phyloP scores from a whole-genome alignment of 2,888 invertebrate species.

The Agrotis exclamationis region DNA sequence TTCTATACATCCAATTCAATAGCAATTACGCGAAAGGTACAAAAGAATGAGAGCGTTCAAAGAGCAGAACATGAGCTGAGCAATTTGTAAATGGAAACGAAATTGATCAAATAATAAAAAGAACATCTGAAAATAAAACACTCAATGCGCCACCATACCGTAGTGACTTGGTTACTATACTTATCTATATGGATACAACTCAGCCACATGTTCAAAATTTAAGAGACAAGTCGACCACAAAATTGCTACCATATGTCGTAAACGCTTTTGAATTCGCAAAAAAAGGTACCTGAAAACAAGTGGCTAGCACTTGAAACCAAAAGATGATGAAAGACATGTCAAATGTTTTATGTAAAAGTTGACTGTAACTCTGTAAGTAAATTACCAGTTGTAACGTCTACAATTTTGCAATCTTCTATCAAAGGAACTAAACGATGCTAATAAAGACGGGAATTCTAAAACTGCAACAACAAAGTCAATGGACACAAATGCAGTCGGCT shows the following conservation, averaged over 20 bases:
- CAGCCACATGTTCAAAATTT: conserved; percentile 74
- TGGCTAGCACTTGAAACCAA: conserved; percentile 60
- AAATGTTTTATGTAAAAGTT: conserved; percentile 9
- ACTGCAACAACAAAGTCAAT: conserved; percentile 50
- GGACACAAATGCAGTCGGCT: conserved; percentile 50
- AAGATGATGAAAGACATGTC: conserved; percentile 22
- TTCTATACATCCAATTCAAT: conserved; percentile 6
- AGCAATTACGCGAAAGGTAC: conserved; percentile 11
- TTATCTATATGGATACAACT: conserved; percentile 35
- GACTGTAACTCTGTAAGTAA: background rate
- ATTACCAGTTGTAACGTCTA: conserved; percentile 4
- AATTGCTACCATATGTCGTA: conserved; percentile 77
- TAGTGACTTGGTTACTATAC: conserved; percentile 10
- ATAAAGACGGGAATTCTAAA: conserved; percentile 48
- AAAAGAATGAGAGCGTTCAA: conserved; percentile 18
- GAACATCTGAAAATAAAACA: conserved; percentile 19
- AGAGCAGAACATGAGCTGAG: conserved; percentile 6
- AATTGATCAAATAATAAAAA: conserved; percentile 21
- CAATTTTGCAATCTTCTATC: conserved; percentile 6
- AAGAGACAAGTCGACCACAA: conserved; percentile 73
- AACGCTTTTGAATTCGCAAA: conserved; percentile 48
- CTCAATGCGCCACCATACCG: conserved; percentile 11
- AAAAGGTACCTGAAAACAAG: conserved; percentile 75
- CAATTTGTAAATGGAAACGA: conserved; percentile 35
- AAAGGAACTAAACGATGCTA: conserved; percentile 21